Conservation (phyloP, 2,797 vertebrate species). For the Onychomys leucogaster region DNA sequence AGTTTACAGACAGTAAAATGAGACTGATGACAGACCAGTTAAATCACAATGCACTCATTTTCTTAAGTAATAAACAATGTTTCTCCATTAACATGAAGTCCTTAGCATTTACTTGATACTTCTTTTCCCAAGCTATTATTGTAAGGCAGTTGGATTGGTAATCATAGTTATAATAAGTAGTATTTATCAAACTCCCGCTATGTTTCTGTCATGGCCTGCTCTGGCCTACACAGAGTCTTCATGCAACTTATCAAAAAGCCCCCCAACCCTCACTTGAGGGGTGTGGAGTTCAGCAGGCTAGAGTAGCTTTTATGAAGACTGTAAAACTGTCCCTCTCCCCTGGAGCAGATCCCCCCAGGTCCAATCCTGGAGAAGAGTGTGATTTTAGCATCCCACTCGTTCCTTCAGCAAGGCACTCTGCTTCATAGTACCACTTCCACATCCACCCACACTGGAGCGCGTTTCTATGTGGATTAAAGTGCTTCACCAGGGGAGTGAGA, state of each 20-base stretch:
- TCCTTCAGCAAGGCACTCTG: background rate
- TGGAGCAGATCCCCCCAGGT: background rate
- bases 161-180: background rate
- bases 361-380: background rate
- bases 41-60: background rate
- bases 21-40: background rate
- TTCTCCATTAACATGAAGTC: background rate
- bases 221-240: background rate
- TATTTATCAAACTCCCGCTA: background rate
- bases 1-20: background rate
- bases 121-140: background rate
- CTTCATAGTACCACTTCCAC: background rate
- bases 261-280: background rate
- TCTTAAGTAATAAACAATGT: background rate
- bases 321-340: background rate
- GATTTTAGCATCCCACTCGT: background rate
- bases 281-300: background rate
- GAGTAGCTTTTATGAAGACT: background rate
- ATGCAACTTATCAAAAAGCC: background rate
- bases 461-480: background rate
- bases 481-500: background rate
- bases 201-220: background rate
- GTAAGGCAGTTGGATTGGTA: background rate
- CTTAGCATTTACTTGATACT: background rate
- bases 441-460: background rate